Evolutionary conservation across 2,113 vertebrate species (phyloP), one percentile per base, ranked within the genome.

Genomic region (Charina bottae): DNA sequence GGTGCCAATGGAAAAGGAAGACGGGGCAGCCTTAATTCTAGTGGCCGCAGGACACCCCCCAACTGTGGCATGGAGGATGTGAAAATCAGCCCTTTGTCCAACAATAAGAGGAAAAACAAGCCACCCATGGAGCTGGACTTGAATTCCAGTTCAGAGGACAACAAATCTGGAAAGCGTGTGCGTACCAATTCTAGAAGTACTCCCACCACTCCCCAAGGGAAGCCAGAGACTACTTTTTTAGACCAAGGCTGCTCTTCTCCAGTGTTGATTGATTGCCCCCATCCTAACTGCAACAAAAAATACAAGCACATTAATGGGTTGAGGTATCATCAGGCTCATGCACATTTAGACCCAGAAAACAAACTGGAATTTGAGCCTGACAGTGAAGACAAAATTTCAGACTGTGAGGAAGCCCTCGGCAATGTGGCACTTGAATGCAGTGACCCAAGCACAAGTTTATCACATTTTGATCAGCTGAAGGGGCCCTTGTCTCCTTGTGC

Each of bases 281-380:
- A 99, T 93, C 99, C 99, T 58, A 99, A 99, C 96, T 99, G 99
- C 97, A 99, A 99, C 98, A 99, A 99, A 96, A 99, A 99, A 94
- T 99, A 99, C 97, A 99, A 99, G 98, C 99, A 99, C 98, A 99
- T 99, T 96, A 99, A 99, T 1, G 99, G 99, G 88, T 97, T 99
- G 88, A 97, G 99, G 83, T 99, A 99, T 97, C 99, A 99, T 96
- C 99, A 99, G 97, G 99, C 99, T 13, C 99, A 99, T 0, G 99
- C 99, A 93, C 99, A 99, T 96, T 97, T 99, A 94, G 99, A 99
- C 92, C 98, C 97, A 0, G 99, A 99, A 92, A 98, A 98, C 95
- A 99, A 99, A 91, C 97, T 99, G 88, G 99, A 99, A 87, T 98
- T 99, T 78, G 99, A 99, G 95, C 97, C 98, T 23, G 99, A 99